A percentile compares a stretch with the other conserved stretches of the same genome.
Evolutionary conservation across 2,888 invertebrate species (phyloP).

Genomic region (Meteorus colon): DNA sequence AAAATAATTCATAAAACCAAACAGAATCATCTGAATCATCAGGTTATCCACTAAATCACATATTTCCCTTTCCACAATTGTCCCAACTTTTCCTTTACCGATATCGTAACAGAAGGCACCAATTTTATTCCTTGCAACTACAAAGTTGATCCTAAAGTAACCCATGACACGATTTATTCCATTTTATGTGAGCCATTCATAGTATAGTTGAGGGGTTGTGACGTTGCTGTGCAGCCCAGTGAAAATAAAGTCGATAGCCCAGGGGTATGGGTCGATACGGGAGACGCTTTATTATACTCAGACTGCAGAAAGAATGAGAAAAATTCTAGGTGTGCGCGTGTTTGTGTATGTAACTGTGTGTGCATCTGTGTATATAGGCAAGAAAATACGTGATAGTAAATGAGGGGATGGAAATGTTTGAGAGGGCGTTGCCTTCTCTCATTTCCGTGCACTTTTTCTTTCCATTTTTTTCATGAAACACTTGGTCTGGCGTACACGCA

Average conservation of each 20-base stretch:
- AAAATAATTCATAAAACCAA: no score
- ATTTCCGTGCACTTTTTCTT: conserved; percentile 31
- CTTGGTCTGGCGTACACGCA: conserved; percentile 12
- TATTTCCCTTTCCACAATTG: not conserved
- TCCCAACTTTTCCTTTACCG: not conserved
- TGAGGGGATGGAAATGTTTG: conserved; percentile 26
- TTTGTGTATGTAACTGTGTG: conserved; percentile 44
- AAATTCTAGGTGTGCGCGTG: not conserved
- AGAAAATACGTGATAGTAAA: conserved; percentile 16
- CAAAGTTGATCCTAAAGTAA: not conserved
- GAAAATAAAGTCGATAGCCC: conserved; percentile 17
- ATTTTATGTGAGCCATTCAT: conserved; percentile 3
- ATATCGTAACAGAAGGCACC: not conserved
- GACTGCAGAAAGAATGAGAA: conserved; percentile 33
- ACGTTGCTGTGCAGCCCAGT: not conserved
- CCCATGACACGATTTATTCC: not conserved
- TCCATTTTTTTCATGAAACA: conserved; percentile 16
- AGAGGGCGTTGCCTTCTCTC: conserved; percentile 40
- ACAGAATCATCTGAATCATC: no score
- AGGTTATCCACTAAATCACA: not conserved
- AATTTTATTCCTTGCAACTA: not conserved
- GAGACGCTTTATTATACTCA: conserved; percentile 44
- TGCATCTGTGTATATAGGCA: not conserved
- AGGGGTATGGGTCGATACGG: conserved; percentile 54
- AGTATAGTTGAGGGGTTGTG: not conserved